A percentile compares a stretch with the other conserved stretches of the same genome.
Conservation (phyloP, 2,888 invertebrate genomes). For the Malachius bipustulatus region DNA sequence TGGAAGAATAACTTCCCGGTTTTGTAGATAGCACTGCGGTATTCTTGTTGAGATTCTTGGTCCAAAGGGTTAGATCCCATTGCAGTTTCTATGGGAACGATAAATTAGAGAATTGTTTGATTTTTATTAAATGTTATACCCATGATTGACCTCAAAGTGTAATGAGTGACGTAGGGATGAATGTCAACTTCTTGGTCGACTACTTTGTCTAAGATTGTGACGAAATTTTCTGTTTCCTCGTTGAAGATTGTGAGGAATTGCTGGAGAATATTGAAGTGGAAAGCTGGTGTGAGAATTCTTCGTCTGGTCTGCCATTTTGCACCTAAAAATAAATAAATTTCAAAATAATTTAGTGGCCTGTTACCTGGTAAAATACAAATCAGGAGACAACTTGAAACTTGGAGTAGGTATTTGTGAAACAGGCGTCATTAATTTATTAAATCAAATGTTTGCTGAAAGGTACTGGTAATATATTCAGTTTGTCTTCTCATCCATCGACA, state of each 20-base stretch:
- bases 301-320: constrained; percentile 21
- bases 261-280: constrained; percentile 24
- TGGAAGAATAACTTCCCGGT: constrained; percentile 9
- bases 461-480: too few species aligned
- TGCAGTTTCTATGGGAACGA: constrained; percentile 15
- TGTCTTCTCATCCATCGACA: too few species aligned
- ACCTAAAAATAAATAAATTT: constrained; percentile 18
- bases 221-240: constrained; percentile 20
- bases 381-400: too few species aligned
- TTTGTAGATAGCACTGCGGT: constrained; percentile 19
- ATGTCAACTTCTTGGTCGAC: constrained; percentile 9
- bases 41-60: constrained; percentile 16
- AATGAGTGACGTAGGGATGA: constrained; percentile 11
- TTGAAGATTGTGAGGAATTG: constrained; percentile 22
- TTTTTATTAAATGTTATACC: neutral
- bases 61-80: constrained; percentile 17
- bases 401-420: too few species aligned
- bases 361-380: too few species aligned
- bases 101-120: neutral
- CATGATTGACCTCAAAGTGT: constrained; percentile 9
- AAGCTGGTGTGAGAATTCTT: constrained; percentile 25
- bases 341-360: too few species aligned
- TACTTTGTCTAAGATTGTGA: constrained; percentile 12
- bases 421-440: too few species aligned
- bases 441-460: too few species aligned